Evolutionary conservation across 2,888 invertebrate species (phyloP), one percentile per base, ranked within the genome.

Genomic region (Ochropleura leucogaster): DNA sequence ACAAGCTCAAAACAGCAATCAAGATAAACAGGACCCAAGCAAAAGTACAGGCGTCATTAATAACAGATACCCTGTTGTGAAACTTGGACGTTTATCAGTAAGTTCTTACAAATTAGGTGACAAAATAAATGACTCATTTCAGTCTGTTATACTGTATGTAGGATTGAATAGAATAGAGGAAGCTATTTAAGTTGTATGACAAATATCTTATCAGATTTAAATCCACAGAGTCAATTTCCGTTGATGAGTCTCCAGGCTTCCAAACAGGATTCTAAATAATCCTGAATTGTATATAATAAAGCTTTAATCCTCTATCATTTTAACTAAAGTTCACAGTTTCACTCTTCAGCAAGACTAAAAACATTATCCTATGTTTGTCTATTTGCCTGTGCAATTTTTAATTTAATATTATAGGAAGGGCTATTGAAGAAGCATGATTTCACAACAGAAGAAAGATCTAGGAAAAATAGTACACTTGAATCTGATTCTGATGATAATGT

Each of bases 401-500:
- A 63, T 20, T 68, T 79, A 77, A 30, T 79, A 57, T 77, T 79
- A 60, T 69, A 96, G 96, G 96, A 96, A 84, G 96, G 95, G 16
- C 86, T 96, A 80, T 89, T 96, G 80, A 96, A 96, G 82, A 96
- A 96, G 87, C 96, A 95, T 83, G 96, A 96, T 80, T 92, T 92
- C 76, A 82, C 93, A 65, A 88, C 87, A 85, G 93, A 95, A 68
- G 94, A 93, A 18, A 93, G 94, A 80, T 89, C 93, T 72, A 92
- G 95, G 67, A 96, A 96, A 91, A 95, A 93, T 88, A 96, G 95
- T 88, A 92, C 94, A 78, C 87, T 95, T 72, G 96, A 96, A 87
- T 95, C 96, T 47, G 96, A 96, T 89, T 96, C 96, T 40, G 96
- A 96, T 87, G 96, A 96, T 78, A 95, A 96, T 89, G 81, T 91